Conservation (phyloP, 2,888 invertebrate species). For the Diabrotica balteata region DNA sequence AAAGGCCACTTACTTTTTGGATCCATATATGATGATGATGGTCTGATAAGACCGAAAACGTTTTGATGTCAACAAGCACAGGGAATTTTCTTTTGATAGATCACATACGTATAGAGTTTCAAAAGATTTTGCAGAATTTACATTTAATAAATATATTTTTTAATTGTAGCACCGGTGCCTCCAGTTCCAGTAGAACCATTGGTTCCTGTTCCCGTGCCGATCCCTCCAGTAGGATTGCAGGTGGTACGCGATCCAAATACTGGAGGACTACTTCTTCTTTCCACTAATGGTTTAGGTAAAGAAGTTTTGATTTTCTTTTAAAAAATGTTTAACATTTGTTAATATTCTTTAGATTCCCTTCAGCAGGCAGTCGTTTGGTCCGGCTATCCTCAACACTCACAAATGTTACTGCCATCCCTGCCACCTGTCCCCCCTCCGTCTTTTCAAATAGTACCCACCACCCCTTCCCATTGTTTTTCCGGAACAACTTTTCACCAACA, state of each 20-base stretch:
- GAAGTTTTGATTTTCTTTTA: constrained; percentile 47
- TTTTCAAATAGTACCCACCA: constrained; percentile 68
- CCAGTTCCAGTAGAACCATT: constrained; percentile 77
- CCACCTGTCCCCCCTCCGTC: constrained; percentile 70
- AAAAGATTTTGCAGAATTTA: too few species aligned
- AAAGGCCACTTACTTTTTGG: too few species aligned
- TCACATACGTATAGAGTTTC: too few species aligned
- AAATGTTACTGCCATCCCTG: constrained; percentile 59
- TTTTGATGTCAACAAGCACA: too few species aligned
- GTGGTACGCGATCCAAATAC: constrained; percentile 85
- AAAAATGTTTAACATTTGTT: not conserved
- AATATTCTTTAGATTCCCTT: constrained; percentile 65
- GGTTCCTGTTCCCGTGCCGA: constrained; percentile 72
- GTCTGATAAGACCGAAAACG: too few species aligned
- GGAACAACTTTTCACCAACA: constrained; percentile 71
- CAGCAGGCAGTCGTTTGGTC: constrained; percentile 81
- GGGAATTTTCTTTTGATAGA: too few species aligned
- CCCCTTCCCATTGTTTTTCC: constrained; percentile 65
- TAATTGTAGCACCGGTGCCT: constrained; percentile 72
- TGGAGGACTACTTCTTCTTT: constrained; percentile 82
- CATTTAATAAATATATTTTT: constrained; percentile 28
- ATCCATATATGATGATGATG: too few species aligned
- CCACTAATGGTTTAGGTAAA: constrained; percentile 72
- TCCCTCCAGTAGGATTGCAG: constrained; percentile 82
- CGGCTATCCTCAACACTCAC: constrained; percentile 66